Base-by-base conservation (phyloP, 2,797 vertebrate species). In the Hypotaenidia philippensis region DNA sequence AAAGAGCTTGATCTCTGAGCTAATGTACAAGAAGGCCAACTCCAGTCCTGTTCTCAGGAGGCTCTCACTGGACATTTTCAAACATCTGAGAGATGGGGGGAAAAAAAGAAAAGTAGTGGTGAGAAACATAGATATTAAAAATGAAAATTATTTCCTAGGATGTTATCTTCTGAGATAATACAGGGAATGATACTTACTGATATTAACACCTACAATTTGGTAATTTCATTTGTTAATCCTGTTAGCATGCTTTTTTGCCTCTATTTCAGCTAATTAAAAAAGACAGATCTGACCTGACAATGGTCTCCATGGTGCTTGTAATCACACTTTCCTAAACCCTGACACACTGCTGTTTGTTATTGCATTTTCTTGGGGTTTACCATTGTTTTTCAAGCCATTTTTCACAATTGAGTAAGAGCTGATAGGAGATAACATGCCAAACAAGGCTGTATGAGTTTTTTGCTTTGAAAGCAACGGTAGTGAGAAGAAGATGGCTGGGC, bases 241-340 rank as follows among this genome's bases (percentile, higher is more conserved):
- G 5, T 80, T 85, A 95, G 57, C 34, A 22, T 56, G 36, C 3
- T 80, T 85, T 95, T 89, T 32, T n/a, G 53, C 60, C 11, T 79
- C 38, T 55, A 14, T 89, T 93, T 80, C 90, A 71, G 52, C 69
- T 95, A 93, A 90, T 89, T 92, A 60, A 74, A 84, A 72, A 87
- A 80, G 87, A 45, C n/a, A 50, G 23, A 64, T 83, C 53, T 83
- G 81, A 90, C 86, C 86, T 84, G 75, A 93, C 77, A 80, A 31
- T 89, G 90, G 78, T 94, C 86, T 95, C 90, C 75, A 68, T 95
- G 86, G 81, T 71, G 64, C 86, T 77, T 79, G 66, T 26, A 92
- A 84, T 91, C 90, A 72, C 90, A 79, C 70, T 93, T 93, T 52
- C 50, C 77, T 83, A 71, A 89, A 82, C 36, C 19, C 41, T 68